Base-by-base conservation (phyloP, 2,797 vertebrate species). In the Gallinago nigripennis region DNA sequence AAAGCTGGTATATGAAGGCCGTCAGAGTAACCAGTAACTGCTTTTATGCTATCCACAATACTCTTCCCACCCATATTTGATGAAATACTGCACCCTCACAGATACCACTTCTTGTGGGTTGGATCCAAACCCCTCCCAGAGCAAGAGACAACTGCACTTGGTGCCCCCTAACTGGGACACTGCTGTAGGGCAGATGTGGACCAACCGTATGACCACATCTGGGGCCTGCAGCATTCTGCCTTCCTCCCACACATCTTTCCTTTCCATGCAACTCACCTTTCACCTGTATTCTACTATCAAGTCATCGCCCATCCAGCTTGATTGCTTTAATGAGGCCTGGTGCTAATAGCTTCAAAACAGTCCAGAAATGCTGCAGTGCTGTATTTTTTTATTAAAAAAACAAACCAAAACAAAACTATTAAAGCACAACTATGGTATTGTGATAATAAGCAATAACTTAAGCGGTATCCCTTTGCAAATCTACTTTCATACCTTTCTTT, bases 121-220 rank as follows among this genome's bases (percentile, higher is more conserved):
- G 61, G 33, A 24, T 90, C 75, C 30, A 54, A 57, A 41, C 19
- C 9, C 21, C 17, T 57, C 70, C 70, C 5, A 46, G 45, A 70
- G 19, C 37, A 77, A 57, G 16, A 56, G 63, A 13, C 16, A 58
- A 4, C 28, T 23, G 16, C 4, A 1, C 31, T 35, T 20, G 16
- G 5, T 0, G 6, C 46, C 35, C n/a, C 35, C 50, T 69, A 69
- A 69, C 56, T 87, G 60, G 35, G 79, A 69, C 68, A 57, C 58
- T 65, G 57, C 12, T 19, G 60, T 43, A 41, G 56, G 64, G 61
- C 24, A 76, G 18, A 31, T 1, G 12, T 60, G 37, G 76, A 39
- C 56, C 37, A 23, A 27, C 4, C 27, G 8, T 7, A 11, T 0
- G 9, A 5, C 60, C 35, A 27, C 5, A 15, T 37, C 10, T 58